Base-by-base conservation (phyloP, 2,888 invertebrate genomes). In the Drosophila nr. perissopoda region DNA sequence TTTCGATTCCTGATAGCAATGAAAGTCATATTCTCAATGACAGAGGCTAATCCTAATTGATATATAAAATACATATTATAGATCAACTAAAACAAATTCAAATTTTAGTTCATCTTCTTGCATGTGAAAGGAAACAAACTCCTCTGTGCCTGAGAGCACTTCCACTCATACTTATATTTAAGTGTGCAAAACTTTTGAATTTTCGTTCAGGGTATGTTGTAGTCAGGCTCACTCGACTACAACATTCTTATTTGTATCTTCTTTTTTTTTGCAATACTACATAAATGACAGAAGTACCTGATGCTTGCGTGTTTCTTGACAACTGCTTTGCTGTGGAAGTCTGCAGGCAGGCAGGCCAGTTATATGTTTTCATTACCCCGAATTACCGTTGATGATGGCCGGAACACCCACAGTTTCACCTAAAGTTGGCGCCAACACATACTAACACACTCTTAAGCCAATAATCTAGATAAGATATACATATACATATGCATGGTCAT, bases 361-460 rank as follows among this genome's bases (percentile, higher is more conserved):
- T 85, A 87, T 84, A 88, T 82, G 78, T 89, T 82, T 85, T 88
- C 88, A 85, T 89, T 85, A 89, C 73, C 71, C 70, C 58, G 67
- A 38, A 72, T 62, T 66, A 62, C 49, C 51, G 54, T 63, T 76
- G 73, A 70, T 77, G 76, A 66, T 63, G 70, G 52, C 66, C 66
- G 82, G 89, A 85, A 85, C 85, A 89, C 89, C 85, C 85, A 85
- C 84, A 38, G 38, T 64, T 56, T 62, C 49, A 16, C 33, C n/a
- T 61, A 21, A 10, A 53, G 53, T 60, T 66, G 58, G 46, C 62
- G 64, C 63, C 62, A 57, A 13, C 18, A 42, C 61, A n/a, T n/a
- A 42, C 57, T 53, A 81, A 78, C 88, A 83, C 83, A 88, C 54
- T 62, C 34, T 60, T 48, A 67, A 74, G 38, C 54, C 46, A 38